These are phyloP conservation scores for Cistogaster globosa DNA, from an alignment of 2,888 invertebrate species.

Conservation along the genomic window DNA sequence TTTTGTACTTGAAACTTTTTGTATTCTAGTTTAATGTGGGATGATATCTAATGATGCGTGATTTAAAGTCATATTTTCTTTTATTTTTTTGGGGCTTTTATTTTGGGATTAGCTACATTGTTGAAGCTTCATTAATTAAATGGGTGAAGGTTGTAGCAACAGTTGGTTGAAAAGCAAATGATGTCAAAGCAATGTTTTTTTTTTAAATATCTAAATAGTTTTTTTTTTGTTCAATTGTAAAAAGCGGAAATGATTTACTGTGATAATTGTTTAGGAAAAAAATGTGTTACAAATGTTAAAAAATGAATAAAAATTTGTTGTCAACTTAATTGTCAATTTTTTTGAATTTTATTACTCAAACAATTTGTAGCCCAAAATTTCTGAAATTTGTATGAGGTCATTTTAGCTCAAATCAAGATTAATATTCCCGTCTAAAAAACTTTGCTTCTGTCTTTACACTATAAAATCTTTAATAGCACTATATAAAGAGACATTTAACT, in stretches of 20 bases:
- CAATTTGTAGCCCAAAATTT: too few species aligned
- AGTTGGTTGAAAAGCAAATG: constrained; percentile 3
- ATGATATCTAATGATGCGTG: constrained; percentile 58
- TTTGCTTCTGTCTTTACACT: too few species aligned
- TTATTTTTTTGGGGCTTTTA: background rate
- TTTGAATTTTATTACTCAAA: too few species aligned
- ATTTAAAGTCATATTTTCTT: constrained; percentile 8
- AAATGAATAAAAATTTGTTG: too few species aligned
- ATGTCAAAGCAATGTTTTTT: constrained; percentile 13
- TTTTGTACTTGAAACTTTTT: constrained; percentile 27
- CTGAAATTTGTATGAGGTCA: too few species aligned
- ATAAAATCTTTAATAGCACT: too few species aligned
- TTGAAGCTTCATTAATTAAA: constrained; percentile 55
- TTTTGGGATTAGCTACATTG: constrained; percentile 42
- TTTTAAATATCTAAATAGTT: background rate
- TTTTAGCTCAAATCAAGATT: too few species aligned
- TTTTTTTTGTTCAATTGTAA: background rate
- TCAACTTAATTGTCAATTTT: too few species aligned
- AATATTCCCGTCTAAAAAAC: too few species aligned
- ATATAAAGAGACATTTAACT: too few species aligned
- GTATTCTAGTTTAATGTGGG: background rate
- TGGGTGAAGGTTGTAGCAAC: constrained; percentile 56
- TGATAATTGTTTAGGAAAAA: too few species aligned
- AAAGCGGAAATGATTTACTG: background rate
- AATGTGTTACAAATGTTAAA: too few species aligned